These are phyloP conservation scores for Branchipolynoe longqiensis DNA, from an alignment of 2,888 invertebrate species.

Conservation along the genomic window DNA sequence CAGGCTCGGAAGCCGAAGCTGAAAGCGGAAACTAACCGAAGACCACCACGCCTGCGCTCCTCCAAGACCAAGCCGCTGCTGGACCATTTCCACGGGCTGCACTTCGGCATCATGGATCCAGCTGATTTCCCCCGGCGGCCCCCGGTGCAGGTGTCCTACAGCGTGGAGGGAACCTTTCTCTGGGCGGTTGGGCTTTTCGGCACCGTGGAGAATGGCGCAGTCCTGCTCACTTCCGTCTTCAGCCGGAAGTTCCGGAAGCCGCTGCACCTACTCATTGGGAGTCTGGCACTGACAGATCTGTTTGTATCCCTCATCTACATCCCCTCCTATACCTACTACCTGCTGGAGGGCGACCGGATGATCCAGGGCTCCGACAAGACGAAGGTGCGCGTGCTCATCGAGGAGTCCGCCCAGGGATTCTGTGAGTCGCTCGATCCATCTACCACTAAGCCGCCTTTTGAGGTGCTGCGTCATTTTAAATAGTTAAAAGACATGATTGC, in stretches of 20 bases:
- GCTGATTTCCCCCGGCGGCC: constrained; percentile 34
- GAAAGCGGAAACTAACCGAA: too few species aligned
- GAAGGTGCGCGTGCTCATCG: not conserved
- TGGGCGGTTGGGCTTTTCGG: constrained; percentile 66
- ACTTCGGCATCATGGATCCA: constrained; percentile 39
- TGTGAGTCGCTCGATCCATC: too few species aligned
- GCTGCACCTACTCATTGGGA: constrained; percentile 63
- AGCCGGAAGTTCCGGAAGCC: constrained; percentile 60
- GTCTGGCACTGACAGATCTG: constrained; percentile 61
- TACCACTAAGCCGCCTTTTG: too few species aligned
- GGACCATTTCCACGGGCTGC: constrained; percentile 49
- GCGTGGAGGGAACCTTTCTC: constrained; percentile 65
- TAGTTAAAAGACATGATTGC: too few species aligned
- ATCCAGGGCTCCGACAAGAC: not conserved
- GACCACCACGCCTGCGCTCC: too few species aligned
- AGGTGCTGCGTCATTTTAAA: too few species aligned
- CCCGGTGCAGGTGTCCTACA: constrained; percentile 52
- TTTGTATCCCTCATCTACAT: constrained; percentile 64
- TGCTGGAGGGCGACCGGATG: constrained; percentile 60
- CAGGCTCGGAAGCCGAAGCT: too few species aligned
- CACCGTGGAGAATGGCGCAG: constrained; percentile 62
- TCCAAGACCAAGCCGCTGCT: constrained; percentile 22
- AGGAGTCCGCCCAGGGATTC: not conserved
- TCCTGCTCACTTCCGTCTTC: constrained; percentile 60
- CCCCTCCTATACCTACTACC: constrained; percentile 66